Evolutionary conservation across 2,113 vertebrate species (phyloP).

Genomic region (Condylura cristata): DNA sequence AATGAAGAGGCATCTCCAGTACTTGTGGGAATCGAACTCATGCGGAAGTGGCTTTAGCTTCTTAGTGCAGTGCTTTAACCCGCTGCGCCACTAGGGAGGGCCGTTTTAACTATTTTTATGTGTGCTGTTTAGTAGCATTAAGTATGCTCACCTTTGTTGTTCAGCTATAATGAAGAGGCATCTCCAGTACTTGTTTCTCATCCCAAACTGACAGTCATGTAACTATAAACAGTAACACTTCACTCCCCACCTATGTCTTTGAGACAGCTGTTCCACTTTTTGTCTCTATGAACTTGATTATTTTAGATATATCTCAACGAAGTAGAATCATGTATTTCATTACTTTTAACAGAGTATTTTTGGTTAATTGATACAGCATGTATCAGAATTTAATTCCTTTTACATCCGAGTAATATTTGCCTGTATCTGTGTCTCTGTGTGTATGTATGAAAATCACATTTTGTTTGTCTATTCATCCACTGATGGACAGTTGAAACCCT

Average conservation of each 20-base stretch:
- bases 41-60: no score
- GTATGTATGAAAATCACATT: neutral
- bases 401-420: neutral
- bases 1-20: no score
- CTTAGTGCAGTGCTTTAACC: no score
- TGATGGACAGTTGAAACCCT: neutral
- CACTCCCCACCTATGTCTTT: neutral
- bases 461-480: neutral
- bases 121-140: neutral
- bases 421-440: neutral
- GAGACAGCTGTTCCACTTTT: neutral
- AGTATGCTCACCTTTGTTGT: neutral
- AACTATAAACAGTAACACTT: neutral
- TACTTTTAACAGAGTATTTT: constrained; percentile 38
- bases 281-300: neutral
- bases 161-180: neutral
- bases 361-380: neutral
- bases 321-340: neutral
- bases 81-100: no score
- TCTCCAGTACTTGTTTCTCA: neutral
- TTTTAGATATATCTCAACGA: neutral
- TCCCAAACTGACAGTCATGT: neutral
- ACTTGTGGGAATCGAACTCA: no score
- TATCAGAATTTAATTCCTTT: constrained; percentile 33
- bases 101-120: neutral